These are phyloP conservation scores for Saguinus imperator DNA, from an alignment of 2,113 vertebrate species.

Conservation along the genomic window DNA sequence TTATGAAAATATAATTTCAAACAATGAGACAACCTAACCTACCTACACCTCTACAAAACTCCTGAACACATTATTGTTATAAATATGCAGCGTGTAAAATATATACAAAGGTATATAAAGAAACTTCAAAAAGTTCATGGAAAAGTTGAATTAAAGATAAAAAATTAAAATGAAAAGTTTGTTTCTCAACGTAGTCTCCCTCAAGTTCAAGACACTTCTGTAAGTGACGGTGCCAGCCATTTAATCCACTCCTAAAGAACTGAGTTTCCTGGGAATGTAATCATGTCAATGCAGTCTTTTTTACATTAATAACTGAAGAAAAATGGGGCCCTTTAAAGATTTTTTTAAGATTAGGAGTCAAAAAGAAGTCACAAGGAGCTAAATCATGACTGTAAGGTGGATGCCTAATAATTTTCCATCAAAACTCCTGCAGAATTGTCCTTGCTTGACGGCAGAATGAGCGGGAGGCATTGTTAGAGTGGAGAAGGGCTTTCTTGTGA, in stretches of 20 bases:
- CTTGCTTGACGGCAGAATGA: neutral
- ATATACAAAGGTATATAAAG: neutral
- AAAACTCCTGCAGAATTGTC: neutral
- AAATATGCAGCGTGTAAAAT: neutral
- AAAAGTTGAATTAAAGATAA: neutral
- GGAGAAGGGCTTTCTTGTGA: neutral
- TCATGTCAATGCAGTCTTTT: neutral
- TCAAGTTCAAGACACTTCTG: neutral
- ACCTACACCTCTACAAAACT: neutral
- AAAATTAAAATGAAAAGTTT: neutral
- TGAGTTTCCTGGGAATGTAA: neutral
- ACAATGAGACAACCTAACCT: neutral
- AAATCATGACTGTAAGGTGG: neutral
- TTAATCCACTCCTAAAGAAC: neutral
- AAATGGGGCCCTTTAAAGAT: neutral
- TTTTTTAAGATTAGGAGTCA: neutral
- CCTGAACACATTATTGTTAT: neutral
- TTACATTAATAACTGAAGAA: neutral
- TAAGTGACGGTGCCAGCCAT: neutral
- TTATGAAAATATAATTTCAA: conserved; percentile 1
- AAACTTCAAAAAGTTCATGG: neutral
- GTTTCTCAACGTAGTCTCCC: neutral
- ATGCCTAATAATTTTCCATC: neutral
- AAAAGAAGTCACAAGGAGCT: neutral
- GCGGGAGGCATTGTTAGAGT: neutral